These are phyloP conservation scores for Columba janthina DNA, from an alignment of 2,113 vertebrate species.

Conservation along the genomic window DNA sequence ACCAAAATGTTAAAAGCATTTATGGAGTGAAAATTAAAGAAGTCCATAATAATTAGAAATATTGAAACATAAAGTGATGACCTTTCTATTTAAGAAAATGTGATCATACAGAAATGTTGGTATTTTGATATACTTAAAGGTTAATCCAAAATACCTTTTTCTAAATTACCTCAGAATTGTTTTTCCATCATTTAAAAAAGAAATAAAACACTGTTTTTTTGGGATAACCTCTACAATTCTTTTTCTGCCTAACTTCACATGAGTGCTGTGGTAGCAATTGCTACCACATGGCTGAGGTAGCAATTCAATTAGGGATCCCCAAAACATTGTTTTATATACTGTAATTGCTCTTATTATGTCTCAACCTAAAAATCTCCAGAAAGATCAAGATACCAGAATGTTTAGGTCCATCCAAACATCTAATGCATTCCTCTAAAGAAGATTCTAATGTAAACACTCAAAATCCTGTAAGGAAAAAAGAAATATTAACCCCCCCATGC, in stretches of 20 bases:
- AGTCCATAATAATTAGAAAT: not conserved
- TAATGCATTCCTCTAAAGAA: not conserved
- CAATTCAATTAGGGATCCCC: not conserved
- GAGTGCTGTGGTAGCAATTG: no score
- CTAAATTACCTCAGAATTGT: not conserved
- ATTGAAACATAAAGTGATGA: not conserved
- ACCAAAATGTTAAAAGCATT: not conserved
- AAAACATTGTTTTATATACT: not conserved
- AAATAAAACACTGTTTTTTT: not conserved
- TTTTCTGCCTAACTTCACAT: not conserved
- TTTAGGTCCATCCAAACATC: not conserved
- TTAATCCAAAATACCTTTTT: not conserved
- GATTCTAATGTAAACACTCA: not conserved
- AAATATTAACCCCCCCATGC: not conserved
- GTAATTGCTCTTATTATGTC: not conserved
- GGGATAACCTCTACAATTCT: not conserved
- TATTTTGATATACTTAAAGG: not conserved
- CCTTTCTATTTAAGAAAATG: not conserved
- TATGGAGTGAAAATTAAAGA: not conserved
- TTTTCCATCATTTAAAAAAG: not conserved
- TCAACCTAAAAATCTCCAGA: not conserved
- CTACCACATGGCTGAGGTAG: not conserved
- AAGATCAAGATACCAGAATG: not conserved
- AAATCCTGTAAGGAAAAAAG: not conserved
- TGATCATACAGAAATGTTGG: not conserved